Conservation (phyloP, 2,888 invertebrate genomes). For the Anorthoa munda region DNA sequence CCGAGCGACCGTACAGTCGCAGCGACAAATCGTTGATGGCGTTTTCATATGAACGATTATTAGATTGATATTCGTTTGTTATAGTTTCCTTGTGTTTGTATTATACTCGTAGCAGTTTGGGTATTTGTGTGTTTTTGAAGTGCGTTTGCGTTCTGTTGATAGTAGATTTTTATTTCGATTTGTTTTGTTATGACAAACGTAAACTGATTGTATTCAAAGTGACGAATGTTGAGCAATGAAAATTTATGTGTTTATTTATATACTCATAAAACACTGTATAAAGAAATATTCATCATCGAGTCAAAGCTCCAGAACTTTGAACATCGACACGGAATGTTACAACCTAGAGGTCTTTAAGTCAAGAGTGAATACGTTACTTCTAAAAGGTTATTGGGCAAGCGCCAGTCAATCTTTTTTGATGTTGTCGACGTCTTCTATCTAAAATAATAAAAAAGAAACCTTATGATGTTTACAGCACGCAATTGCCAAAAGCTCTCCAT, state of each 20-base stretch:
- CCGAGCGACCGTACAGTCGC: constrained; percentile 65
- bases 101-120: background rate
- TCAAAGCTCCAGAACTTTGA: too few relatives aligned
- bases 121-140: constrained; percentile 2
- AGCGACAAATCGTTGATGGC: constrained; percentile 61
- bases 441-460: too few relatives aligned
- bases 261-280: background rate
- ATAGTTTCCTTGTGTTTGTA: constrained; percentile 33
- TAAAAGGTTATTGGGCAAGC: too few relatives aligned
- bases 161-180: background rate
- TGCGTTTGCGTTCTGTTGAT: background rate
- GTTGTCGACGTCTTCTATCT: too few relatives aligned
- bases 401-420: too few relatives aligned
- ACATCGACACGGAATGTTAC: too few relatives aligned
- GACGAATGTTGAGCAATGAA: background rate
- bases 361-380: too few relatives aligned
- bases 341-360: too few relatives aligned
- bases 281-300: background rate
- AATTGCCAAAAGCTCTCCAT: background rate
- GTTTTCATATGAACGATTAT: constrained; percentile 57
- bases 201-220: background rate
- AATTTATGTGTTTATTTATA: background rate
- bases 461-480: too few relatives aligned
- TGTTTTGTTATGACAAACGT: background rate
- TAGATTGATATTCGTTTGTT: constrained; percentile 57